phyloP scores from a whole-genome alignment of 2,113 vertebrate genomes.

The Vulpes vulpes region DNA sequence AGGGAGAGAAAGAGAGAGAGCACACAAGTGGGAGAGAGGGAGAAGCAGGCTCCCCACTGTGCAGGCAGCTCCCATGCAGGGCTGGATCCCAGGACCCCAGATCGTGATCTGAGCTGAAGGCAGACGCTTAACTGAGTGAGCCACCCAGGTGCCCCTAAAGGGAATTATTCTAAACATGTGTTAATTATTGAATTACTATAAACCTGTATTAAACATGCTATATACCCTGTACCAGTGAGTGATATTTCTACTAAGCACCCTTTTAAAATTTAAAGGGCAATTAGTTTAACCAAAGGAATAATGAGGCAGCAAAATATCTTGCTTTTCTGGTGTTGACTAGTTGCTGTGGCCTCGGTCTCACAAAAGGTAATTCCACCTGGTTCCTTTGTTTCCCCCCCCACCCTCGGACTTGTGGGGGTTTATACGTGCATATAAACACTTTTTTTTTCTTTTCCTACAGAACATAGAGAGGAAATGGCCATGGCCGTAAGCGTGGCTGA shows the following conservation, averaged over 20 bases:
- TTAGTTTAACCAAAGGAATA: slow-evolving; percentile 65
- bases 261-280: slow-evolving; percentile 63
- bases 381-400: slow-evolving; percentile 69
- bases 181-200: slow-evolving; percentile 48
- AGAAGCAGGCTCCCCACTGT: background rate
- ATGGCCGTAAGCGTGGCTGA: slow-evolving; percentile 77
- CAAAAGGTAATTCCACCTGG: slow-evolving; percentile 72
- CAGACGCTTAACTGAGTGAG: background rate
- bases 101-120: background rate
- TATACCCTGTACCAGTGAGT: slow-evolving; percentile 27
- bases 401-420: background rate
- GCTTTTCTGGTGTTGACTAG: slow-evolving; percentile 51
- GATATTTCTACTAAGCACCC: slow-evolving; percentile 63
- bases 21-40: background rate
- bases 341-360: slow-evolving; percentile 65
- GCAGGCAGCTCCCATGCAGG: background rate
- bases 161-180: slow-evolving; percentile 68
- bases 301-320: slow-evolving; percentile 4
- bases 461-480: slow-evolving; percentile 78
- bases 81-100: background rate
- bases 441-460: slow-evolving; percentile 66
- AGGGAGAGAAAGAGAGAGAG: background rate
- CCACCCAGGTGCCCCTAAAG: background rate
- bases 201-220: slow-evolving; percentile 44
- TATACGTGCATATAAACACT: background rate